These are phyloP conservation scores for Trichonephila inaurata DNA, from an alignment of 1,140 invertebrate genomes.

Conservation along the genomic window DNA sequence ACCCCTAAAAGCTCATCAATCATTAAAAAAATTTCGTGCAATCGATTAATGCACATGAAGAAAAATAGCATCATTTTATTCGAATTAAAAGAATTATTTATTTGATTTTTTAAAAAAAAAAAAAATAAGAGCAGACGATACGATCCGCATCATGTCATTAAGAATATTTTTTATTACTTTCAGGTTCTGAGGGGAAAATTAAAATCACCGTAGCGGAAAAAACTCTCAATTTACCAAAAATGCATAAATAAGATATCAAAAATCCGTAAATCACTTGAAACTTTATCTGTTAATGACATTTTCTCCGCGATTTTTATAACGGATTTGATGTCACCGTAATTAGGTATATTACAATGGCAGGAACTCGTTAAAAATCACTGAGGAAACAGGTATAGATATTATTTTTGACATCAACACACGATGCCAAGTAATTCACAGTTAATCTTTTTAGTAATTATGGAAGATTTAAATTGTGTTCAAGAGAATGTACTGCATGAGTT, in stretches of 20 bases:
- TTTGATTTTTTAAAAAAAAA: too few relatives aligned
- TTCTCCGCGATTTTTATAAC: not conserved
- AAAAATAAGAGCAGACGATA: not conserved
- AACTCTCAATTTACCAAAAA: not conserved
- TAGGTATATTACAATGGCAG: slow-evolving; percentile 22
- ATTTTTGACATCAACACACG: not conserved
- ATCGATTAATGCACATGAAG: not conserved
- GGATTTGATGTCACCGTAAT: not conserved
- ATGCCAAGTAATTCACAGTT: not conserved
- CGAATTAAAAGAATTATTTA: too few relatives aligned
- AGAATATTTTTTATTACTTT: not conserved
- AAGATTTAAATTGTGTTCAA: not conserved
- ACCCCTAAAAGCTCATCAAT: not conserved
- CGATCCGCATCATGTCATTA: not conserved
- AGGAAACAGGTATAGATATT: not conserved
- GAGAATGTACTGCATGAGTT: not conserved
- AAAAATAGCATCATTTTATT: not conserved
- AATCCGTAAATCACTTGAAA: slow-evolving; percentile 8
- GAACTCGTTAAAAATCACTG: not conserved
- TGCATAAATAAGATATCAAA: not conserved
- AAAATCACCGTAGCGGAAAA: not conserved
- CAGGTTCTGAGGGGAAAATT: not conserved
- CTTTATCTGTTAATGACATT: not conserved
- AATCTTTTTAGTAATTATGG: not conserved
- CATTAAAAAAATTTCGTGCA: not conserved